Evolutionary conservation across 92 coral and sea anemone genomes (phyloP).

Genomic region (Zoanthus gigantus): DNA sequence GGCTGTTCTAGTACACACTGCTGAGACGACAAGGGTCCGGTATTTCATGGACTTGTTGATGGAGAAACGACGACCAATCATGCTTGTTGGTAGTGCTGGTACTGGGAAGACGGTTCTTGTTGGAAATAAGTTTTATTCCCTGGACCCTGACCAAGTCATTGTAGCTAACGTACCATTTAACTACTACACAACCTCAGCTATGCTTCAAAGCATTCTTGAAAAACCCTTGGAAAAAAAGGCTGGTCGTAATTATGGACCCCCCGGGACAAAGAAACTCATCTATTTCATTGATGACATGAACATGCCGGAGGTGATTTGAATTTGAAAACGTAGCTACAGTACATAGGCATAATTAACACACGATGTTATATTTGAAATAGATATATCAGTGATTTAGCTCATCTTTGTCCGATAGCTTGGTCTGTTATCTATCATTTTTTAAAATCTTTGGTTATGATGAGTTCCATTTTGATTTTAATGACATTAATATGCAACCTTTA

Average conservation of each 20-base stretch:
- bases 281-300: slow-evolving; percentile 99
- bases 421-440: no score
- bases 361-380: no score
- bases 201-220: slow-evolving; percentile 95
- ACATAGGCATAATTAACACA: no score
- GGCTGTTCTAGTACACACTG: slow-evolving; percentile 99
- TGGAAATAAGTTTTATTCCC: slow-evolving; percentile 93
- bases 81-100: slow-evolving; percentile 99
- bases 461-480: no score
- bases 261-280: slow-evolving; percentile 93
- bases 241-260: slow-evolving; percentile 98
- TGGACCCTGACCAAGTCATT: slow-evolving; percentile 93
- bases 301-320: slow-evolving; percentile 96
- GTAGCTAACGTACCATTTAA: slow-evolving; percentile 97
- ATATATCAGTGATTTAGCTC: no score
- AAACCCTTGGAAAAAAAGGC: slow-evolving; percentile 99
- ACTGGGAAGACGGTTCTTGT: slow-evolving; percentile 98
- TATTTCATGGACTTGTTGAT: slow-evolving; percentile 98
- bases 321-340: not conserved
- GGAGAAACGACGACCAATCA: slow-evolving; percentile 96
- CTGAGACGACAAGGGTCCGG: slow-evolving; percentile 98
- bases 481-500: no score
- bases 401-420: no score
- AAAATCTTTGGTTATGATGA: no score
- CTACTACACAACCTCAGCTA: slow-evolving; percentile 99